These are phyloP conservation scores for Doryteuthis pealeii DNA, from an alignment of 1,140 invertebrate genomes.

Conservation along the genomic window DNA sequence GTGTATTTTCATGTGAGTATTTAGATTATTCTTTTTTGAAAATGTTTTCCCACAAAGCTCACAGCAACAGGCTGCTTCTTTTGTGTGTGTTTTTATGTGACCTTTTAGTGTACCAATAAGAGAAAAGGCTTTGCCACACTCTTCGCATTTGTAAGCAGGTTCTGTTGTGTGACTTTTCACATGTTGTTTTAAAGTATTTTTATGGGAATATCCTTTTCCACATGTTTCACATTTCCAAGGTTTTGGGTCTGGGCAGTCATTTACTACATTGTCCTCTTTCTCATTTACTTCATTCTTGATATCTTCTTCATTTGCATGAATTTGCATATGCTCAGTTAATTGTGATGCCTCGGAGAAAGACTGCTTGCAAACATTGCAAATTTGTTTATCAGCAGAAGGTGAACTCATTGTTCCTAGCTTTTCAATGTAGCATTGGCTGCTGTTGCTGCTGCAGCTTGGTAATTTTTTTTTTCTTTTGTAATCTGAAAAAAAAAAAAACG, in stretches of 20 bases:
- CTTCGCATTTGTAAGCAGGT: slow-evolving; percentile 69
- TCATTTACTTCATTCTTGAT: background rate
- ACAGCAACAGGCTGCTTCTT: slow-evolving; percentile 17
- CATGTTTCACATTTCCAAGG: slow-evolving; percentile 77
- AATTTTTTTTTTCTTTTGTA: too few relatives aligned
- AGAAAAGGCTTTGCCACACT: slow-evolving; percentile 59
- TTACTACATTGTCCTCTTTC: too few relatives aligned
- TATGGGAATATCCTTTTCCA: slow-evolving; percentile 79
- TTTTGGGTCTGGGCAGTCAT: background rate
- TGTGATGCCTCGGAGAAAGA: too few relatives aligned
- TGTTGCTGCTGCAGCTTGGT: too few relatives aligned
- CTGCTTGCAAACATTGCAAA: too few relatives aligned
- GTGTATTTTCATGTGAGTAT: slow-evolving; percentile 18
- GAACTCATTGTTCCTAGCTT: too few relatives aligned
- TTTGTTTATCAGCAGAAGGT: too few relatives aligned
- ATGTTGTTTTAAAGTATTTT: slow-evolving; percentile 90
- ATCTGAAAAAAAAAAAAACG: too few relatives aligned
- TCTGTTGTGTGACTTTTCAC: slow-evolving; percentile 84
- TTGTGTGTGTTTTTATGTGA: slow-evolving; percentile 47
- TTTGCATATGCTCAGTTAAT: too few relatives aligned
- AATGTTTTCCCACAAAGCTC: slow-evolving; percentile 17
- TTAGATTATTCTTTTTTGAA: background rate
- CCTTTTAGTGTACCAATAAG: slow-evolving; percentile 53
- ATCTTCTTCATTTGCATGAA: too few relatives aligned
- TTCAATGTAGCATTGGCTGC: too few relatives aligned